Conservation (phyloP, 2,888 invertebrate genomes). For the Spilosoma lubricipeda region DNA sequence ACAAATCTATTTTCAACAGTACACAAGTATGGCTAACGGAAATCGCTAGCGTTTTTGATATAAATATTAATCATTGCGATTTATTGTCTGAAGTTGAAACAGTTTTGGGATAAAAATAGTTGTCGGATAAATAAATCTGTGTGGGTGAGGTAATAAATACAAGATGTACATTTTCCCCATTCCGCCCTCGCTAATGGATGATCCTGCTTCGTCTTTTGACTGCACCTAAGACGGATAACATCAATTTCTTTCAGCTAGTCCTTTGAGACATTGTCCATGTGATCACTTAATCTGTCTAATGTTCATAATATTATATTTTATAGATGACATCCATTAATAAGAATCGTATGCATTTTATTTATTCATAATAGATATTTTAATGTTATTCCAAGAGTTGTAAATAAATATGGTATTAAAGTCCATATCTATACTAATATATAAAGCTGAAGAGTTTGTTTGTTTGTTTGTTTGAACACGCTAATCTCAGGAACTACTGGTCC, state of each 20-base stretch:
- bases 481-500: too few relatives aligned
- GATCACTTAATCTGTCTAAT: slow-evolving; percentile 25
- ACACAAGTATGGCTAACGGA: slow-evolving; percentile 16
- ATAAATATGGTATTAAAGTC: slow-evolving; percentile 8
- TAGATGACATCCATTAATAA: slow-evolving; percentile 37
- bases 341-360: slow-evolving; percentile 32
- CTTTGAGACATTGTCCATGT: slow-evolving; percentile 19
- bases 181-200: slow-evolving; percentile 61
- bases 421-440: too few relatives aligned
- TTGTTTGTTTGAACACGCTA: too few relatives aligned
- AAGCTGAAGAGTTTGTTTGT: too few relatives aligned
- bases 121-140: slow-evolving; percentile 28
- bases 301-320: slow-evolving; percentile 36
- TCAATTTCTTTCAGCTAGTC: slow-evolving; percentile 52
- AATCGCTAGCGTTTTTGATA: slow-evolving; percentile 16
- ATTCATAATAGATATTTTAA: slow-evolving; percentile 33
- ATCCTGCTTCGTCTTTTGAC: slow-evolving; percentile 58
- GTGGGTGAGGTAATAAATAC: slow-evolving; percentile 46
- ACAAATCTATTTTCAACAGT: slow-evolving; percentile 16
- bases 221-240: slow-evolving; percentile 63
- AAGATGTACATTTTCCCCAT: slow-evolving; percentile 53
- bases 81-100: slow-evolving; percentile 19
- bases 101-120: slow-evolving; percentile 25
- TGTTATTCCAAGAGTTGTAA: slow-evolving; percentile 28
- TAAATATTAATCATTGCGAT: slow-evolving; percentile 24